Evolutionary conservation across 2,888 invertebrate genomes (phyloP).

Genomic region (Busseola fusca): DNA sequence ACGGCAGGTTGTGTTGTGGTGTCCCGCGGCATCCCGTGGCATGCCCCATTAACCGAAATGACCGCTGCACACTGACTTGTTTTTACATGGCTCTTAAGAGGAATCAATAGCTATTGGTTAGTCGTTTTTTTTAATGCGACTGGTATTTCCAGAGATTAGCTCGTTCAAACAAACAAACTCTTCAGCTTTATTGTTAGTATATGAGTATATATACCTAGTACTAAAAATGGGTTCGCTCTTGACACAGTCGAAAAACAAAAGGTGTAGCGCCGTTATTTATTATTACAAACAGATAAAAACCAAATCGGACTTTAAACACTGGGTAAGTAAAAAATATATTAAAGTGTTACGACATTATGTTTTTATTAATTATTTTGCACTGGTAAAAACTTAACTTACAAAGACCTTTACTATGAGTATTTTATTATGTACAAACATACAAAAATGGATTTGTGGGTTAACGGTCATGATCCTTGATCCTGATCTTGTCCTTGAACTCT

Average conservation of each 20-base stretch:
- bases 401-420: background rate
- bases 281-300: background rate
- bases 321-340: background rate
- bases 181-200: no score
- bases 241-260: background rate
- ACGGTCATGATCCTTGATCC: constrained; percentile 27
- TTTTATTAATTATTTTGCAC: constrained; percentile 6
- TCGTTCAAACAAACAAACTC: no score
- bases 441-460: constrained; percentile 25
- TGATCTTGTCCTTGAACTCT: constrained; percentile 38
- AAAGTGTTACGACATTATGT: background rate
- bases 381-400: constrained; percentile 11
- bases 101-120: no score
- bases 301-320: constrained; percentile 19
- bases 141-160: no score
- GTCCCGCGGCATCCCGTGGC: no score
- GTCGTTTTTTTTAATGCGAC: no score
- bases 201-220: no score
- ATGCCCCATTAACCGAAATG: no score
- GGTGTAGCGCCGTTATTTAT: background rate
- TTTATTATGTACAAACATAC: constrained; percentile 41
- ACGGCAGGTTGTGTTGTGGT: no score
- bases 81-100: no score
- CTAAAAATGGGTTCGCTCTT: background rate
- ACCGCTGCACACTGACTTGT: no score